Percentiles rank a stretch among this genome's conserved stretches.
These are phyloP conservation scores for Pomatostomus ruficeps DNA, from an alignment of 2,113 vertebrate species.

Conservation along the genomic window DNA sequence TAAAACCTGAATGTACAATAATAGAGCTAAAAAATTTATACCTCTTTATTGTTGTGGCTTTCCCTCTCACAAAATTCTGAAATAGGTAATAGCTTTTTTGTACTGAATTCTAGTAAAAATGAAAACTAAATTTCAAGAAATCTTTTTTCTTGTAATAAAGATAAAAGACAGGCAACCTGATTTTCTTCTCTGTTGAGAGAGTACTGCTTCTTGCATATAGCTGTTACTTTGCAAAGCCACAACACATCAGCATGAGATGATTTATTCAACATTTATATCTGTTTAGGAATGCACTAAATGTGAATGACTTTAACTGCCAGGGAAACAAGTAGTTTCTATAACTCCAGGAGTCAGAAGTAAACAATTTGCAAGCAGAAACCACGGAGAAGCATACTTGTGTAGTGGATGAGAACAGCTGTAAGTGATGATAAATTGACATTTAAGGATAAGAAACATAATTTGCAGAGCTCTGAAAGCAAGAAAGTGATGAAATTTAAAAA, in stretches of 20 bases:
- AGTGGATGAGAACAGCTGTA: slow-evolving; percentile 8
- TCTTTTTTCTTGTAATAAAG: background rate
- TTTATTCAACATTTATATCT: background rate
- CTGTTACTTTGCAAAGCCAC: background rate
- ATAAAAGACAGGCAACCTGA: background rate
- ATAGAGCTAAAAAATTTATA: background rate
- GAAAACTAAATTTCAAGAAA: background rate
- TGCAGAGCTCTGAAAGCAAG: background rate
- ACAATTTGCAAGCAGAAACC: background rate
- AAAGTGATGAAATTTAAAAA: slow-evolving; percentile 36
- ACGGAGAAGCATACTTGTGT: background rate
- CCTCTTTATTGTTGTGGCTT: background rate
- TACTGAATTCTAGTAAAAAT: background rate
- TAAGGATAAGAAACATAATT: slow-evolving; percentile 17
- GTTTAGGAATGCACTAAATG: background rate
- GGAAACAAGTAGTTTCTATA: background rate
- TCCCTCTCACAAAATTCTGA: background rate
- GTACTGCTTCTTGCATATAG: background rate
- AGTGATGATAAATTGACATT: slow-evolving; percentile 41
- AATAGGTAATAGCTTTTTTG: background rate
- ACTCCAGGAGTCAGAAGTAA: background rate
- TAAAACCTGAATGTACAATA: background rate
- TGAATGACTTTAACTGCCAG: background rate
- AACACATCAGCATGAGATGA: background rate
- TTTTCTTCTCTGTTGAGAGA: background rate